These are phyloP conservation scores for Drosophila cognata DNA, from an alignment of 2,888 invertebrate genomes.

Conservation along the genomic window DNA sequence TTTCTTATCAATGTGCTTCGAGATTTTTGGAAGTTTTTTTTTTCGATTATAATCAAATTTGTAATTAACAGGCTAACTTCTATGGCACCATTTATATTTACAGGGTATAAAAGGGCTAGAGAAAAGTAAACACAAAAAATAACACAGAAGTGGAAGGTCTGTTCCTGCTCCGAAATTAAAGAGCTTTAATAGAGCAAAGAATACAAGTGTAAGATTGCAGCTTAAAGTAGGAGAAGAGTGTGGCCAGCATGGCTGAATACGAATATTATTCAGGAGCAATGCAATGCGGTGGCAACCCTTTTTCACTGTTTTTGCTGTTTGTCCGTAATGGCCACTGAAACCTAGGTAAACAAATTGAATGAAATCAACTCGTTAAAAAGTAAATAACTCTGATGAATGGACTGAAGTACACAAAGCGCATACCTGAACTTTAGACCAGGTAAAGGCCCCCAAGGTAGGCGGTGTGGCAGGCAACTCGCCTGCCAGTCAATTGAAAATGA, in stretches of 20 bases:
- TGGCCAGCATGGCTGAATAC: conserved; percentile 1
- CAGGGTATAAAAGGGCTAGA: conserved; percentile 27
- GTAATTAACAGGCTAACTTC: background rate
- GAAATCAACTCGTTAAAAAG: conserved; percentile 85
- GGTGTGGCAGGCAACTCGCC: conserved; percentile 41
- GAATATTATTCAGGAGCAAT: conserved; percentile 26
- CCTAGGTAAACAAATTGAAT: conserved; percentile 84
- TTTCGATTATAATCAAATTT: background rate
- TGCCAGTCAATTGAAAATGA: conserved; percentile 78
- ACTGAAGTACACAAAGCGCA: conserved; percentile 71
- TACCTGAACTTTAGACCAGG: conserved; percentile 55
- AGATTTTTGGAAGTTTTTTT: accelerated
- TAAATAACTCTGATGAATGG: conserved; percentile 84
- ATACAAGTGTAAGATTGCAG: conserved; percentile 27
- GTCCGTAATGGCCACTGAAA: conserved; percentile 76
- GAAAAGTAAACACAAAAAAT: conserved; percentile 42
- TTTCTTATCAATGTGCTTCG: background rate
- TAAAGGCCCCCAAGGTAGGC: conserved; percentile 55
- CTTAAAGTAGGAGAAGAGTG: conserved; percentile 31
- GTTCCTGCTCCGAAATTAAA: background rate
- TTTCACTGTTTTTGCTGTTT: conserved; percentile 23
- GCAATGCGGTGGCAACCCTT: conserved; percentile 48
- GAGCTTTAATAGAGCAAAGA: conserved; percentile 13
- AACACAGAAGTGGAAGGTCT: background rate
- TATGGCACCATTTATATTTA: accelerated